A percentile compares a stretch with the other conserved stretches of the same genome.
Evolutionary conservation across 2,797 vertebrate species (phyloP).

Genomic region (Enteromius argenteus): DNA sequence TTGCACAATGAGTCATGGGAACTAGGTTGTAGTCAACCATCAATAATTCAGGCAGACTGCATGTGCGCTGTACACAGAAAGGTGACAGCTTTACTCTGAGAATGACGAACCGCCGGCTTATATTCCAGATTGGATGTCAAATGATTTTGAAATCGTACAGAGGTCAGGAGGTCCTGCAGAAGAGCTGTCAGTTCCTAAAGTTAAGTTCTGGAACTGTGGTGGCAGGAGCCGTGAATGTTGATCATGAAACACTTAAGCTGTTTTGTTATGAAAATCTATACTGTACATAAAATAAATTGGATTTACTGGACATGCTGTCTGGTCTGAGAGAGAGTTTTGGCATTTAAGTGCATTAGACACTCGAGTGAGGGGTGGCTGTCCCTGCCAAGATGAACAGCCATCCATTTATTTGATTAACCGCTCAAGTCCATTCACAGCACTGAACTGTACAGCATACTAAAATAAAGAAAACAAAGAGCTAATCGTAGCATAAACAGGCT

Average conservation of each 20-base stretch:
- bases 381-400: conserved; percentile 48
- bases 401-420: conserved; percentile 66
- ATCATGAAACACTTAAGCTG: background rate
- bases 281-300: conserved; percentile 17
- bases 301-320: conserved; percentile 27
- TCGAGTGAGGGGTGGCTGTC: conserved; percentile 51
- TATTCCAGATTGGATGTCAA: conserved; percentile 20
- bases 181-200: conserved; percentile 22
- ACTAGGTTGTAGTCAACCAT: conserved; percentile 11
- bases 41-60: conserved; percentile 33
- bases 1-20: conserved; percentile 2
- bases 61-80: background rate
- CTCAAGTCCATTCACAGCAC: conserved; percentile 52
- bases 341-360: conserved; percentile 27
- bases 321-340: conserved; percentile 17
- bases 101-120: background rate
- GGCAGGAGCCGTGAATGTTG: background rate
- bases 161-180: conserved; percentile 5
- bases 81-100: conserved; percentile 21
- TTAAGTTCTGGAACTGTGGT: conserved; percentile 24
- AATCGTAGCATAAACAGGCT: conserved; percentile 56
- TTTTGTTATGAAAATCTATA: conserved; percentile 22
- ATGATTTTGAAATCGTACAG: background rate
- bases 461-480: conserved; percentile 46
- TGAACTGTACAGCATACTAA: conserved; percentile 53